phyloP scores from a whole-genome alignment of 2,797 vertebrate genomes.

The Rhabdophis nuchalis region DNA sequence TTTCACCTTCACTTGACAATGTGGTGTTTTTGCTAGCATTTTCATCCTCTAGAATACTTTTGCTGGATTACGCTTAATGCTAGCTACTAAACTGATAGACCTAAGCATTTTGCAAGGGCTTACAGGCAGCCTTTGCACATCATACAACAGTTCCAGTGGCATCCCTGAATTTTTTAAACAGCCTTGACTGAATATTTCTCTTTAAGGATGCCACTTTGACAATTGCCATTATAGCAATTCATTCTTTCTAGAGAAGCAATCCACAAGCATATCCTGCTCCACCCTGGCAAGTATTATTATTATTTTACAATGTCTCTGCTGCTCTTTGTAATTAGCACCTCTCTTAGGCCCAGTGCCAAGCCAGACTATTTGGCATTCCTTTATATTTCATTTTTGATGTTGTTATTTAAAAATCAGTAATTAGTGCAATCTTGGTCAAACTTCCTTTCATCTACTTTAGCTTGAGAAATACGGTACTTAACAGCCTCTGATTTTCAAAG shows the following conservation, averaged over 20 bases:
- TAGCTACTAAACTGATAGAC: background rate
- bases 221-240: background rate
- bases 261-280: background rate
- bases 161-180: constrained; percentile 1
- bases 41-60: background rate
- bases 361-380: constrained; percentile 3
- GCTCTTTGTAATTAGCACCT: background rate
- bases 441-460: constrained; percentile 15
- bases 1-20: background rate
- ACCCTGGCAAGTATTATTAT: constrained; percentile 12
- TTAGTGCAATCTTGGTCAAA: constrained; percentile 23
- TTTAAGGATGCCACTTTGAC: background rate
- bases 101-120: constrained; percentile 23
- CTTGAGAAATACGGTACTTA: constrained; percentile 17
- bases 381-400: background rate
- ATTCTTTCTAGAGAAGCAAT: background rate
- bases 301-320: constrained; percentile 12
- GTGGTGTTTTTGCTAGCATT: background rate
- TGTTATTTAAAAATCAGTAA: constrained; percentile 10
- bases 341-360: background rate
- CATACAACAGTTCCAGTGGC: background rate
- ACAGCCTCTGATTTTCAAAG: background rate
- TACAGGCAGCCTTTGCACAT: constrained; percentile 19
- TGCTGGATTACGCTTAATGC: background rate
- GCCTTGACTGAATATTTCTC: background rate